Evolutionary conservation across 2,888 invertebrate genomes (phyloP), one percentile per base, ranked within the genome.

Genomic region (Troides helena): DNA sequence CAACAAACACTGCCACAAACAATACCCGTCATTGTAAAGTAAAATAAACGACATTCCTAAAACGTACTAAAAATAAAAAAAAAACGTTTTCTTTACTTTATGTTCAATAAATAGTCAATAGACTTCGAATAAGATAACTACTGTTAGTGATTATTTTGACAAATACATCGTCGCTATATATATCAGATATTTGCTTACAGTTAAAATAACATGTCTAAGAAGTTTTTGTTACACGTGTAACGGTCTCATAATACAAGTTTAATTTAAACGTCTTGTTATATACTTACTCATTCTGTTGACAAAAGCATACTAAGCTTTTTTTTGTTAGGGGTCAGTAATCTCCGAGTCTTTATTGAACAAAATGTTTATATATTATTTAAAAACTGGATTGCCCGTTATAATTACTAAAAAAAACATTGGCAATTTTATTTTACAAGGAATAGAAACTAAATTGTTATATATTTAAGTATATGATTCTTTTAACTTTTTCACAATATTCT

Each of bases 271-370:
- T 85, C 83, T 76, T 78, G 78, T 75, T 77, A 80, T 85, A 86
- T 81, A 82, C 80, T 82, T 84, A 84, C 82, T 84, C 77, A 77
- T 78, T 84, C 85, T 89, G 84, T 87, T 80, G 76, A 75, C 76
- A 78, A 77, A 81, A 79, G 76, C 80, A 80, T 78, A 81, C 80
- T 79, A 78, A 81, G 77, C 81, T 81, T 83, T 86, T 30, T 30
- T 58, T 85, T 84, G 78, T 81, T 75, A 73, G 76, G 80, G 90
- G 85, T 90, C 89, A 83, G 82, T 78, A 85, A 76, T 87, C 90
- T 85, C 73, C 68, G 75, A 79, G 75, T 79, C 81, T 86, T 86
- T 86, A 83, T 86, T 86, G 81, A 80, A 77, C 74, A 78, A 85
- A 84, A 75, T 74, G 74, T 77, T 80, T 77, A 82, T 79, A 78